Percentiles rank a stretch among this genome's conserved stretches.
phyloP scores from a whole-genome alignment of 1,140 invertebrate species.

The Dreissena polymorpha region DNA sequence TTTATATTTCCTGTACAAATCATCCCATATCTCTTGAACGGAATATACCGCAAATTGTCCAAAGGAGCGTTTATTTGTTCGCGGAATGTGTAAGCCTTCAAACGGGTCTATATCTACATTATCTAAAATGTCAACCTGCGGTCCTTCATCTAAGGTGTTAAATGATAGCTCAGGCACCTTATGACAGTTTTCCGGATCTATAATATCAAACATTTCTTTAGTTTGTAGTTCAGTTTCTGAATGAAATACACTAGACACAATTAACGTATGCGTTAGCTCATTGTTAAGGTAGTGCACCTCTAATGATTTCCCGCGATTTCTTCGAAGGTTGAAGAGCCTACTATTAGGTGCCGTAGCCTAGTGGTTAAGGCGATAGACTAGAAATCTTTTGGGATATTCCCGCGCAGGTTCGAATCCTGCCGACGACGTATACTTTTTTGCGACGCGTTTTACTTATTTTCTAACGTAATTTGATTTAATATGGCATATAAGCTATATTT shows the following conservation, averaged over 20 bases:
- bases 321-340: no score
- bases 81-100: slow-evolving; percentile 19
- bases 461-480: no score
- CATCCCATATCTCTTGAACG: slow-evolving; percentile 20
- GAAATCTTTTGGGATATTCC: no score
- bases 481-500: no score
- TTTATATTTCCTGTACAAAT: slow-evolving; percentile 10
- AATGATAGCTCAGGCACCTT: background rate
- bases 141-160: background rate
- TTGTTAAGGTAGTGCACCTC: no score
- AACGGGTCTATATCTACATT: slow-evolving; percentile 13
- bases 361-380: no score
- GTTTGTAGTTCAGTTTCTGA: background rate
- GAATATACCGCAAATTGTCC: slow-evolving; percentile 21
- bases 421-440: no score
- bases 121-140: background rate
- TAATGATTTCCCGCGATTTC: no score
- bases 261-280: background rate
- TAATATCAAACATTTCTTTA: background rate
- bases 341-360: no score
- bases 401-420: no score
- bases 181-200: background rate
- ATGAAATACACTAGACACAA: background rate
- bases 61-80: slow-evolving; percentile 4
- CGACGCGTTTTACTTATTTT: no score